Evolutionary conservation across 2,888 invertebrate genomes (phyloP).

Genomic region (Dryadula phaetusa): DNA sequence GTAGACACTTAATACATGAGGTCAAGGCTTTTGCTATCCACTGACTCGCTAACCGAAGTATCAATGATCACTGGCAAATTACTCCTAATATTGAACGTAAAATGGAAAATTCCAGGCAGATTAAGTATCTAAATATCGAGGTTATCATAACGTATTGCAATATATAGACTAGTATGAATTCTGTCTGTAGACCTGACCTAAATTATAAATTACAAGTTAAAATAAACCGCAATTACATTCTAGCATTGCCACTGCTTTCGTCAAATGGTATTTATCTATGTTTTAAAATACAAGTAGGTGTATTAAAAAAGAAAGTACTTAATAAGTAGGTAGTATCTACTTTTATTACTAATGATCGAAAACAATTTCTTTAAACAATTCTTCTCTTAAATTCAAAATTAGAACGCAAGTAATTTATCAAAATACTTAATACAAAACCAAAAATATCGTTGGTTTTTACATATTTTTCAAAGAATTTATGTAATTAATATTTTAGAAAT

Average conservation of each 20-base stretch:
- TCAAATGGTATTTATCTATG: conserved; percentile 22
- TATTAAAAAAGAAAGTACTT: not conserved
- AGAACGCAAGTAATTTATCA: too few species aligned
- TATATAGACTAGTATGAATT: conserved; percentile 51
- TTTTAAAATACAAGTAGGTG: conserved; percentile 13
- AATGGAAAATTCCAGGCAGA: conserved; percentile 63
- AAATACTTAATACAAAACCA: too few species aligned
- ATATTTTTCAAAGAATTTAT: too few species aligned
- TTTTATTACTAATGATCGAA: too few species aligned
- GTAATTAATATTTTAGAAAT: too few species aligned
- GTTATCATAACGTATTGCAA: conserved; percentile 58
- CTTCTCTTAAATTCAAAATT: too few species aligned
- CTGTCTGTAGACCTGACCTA: conserved; percentile 57
- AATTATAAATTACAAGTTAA: conserved; percentile 44
- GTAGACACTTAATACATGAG: conserved; percentile 30
- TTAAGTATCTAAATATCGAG: conserved; percentile 65
- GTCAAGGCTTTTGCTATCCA: conserved; percentile 31
- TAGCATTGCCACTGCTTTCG: conserved; percentile 27
- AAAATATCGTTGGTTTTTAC: too few species aligned
- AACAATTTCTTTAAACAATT: too few species aligned
- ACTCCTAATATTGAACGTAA: conserved; percentile 42
- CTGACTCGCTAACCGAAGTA: conserved; percentile 33
- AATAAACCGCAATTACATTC: conserved; percentile 37
- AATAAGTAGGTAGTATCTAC: not conserved
- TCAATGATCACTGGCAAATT: conserved; percentile 45